Evolutionary conservation across 2,888 invertebrate genomes (phyloP), one percentile per base, ranked within the genome.

Genomic region (Falcaria lacertinaria): DNA sequence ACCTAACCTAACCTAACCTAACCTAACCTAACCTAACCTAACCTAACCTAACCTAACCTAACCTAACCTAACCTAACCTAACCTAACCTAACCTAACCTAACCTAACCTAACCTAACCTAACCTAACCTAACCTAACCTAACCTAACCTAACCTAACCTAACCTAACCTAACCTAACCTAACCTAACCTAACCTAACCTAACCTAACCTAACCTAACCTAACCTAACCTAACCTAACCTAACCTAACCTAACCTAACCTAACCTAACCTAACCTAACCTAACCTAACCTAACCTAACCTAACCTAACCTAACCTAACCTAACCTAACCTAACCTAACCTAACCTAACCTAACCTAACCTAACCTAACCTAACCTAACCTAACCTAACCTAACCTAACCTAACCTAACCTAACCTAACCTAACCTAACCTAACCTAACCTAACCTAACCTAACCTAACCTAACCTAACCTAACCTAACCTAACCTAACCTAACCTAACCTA

Each of bases 11-110:
- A 46, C 49, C 50, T 47, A 47, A 50, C 50, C 50, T 46, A 46
- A 49, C 49, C 49, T 49, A 46, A 49, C 49, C 49, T 49, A 46
- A 49, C 49, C 49, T 49, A 46, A 49, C 49, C 49, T 49, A 46
- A 49, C 48, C 48, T 46, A 46, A 46, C 49, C 49, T 46, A 46
- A 49, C 49, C 49, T 46, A 46, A 49, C 48, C 48, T 45, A 45
- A 48, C 48, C 48, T 46, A 44, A 48, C 45, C 49, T 44, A 44
- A 49, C 45, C 49, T 44, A 44, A 49, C 49, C 45, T 44, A 46
- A 49, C 49, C 49, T 49, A 46, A 49, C 49, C 48, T 48, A 45
- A 48, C 48, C 45, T 48, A 45, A 48, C 48, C 48, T 40, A 45
- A 47, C 47, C 43, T 42, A 44, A 44, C 44, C 43, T 43, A 41